Percentiles rank a stretch among this genome's conserved stretches.
Evolutionary conservation across 2,113 vertebrate species (phyloP).

Genomic region (Lasiurus cinereus): DNA sequence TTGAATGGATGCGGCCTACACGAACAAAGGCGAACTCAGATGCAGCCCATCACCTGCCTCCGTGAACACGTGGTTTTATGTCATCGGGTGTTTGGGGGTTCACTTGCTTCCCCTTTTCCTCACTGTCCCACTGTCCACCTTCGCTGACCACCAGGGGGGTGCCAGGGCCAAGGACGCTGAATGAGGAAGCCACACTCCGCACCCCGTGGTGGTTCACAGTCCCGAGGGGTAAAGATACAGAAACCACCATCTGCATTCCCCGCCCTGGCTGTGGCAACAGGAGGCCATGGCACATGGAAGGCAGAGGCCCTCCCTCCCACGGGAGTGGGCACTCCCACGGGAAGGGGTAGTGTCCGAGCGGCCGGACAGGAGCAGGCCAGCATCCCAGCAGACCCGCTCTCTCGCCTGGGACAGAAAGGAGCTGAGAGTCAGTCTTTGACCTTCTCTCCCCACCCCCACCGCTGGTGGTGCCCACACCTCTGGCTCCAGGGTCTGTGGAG

Average conservation of each 20-base stretch:
- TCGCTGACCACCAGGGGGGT: not conserved
- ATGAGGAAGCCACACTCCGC: not conserved
- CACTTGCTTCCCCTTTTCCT: not conserved
- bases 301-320: not conserved
- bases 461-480: not conserved
- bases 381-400: no score
- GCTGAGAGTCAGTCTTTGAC: rapidly evolving
- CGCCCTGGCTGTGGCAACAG: rapidly evolving
- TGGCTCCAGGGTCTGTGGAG: rapidly evolving
- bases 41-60: not conserved
- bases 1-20: no score
- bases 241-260: rapidly evolving
- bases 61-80: rapidly evolving
- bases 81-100: rapidly evolving
- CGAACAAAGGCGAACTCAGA: not conserved
- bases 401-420: not conserved
- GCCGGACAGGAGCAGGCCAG: not conserved
- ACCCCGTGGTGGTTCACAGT: no score
- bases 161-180: not conserved
- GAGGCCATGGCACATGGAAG: rapidly evolving
- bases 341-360: not conserved
- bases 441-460: rapidly evolving
- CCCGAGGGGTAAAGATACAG: rapidly evolving
- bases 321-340: not conserved
- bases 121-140: no score